A percentile compares a stretch with the other conserved stretches of the same genome.
Conservation (phyloP, 2,797 vertebrate species). For the Galaxias olidus region DNA sequence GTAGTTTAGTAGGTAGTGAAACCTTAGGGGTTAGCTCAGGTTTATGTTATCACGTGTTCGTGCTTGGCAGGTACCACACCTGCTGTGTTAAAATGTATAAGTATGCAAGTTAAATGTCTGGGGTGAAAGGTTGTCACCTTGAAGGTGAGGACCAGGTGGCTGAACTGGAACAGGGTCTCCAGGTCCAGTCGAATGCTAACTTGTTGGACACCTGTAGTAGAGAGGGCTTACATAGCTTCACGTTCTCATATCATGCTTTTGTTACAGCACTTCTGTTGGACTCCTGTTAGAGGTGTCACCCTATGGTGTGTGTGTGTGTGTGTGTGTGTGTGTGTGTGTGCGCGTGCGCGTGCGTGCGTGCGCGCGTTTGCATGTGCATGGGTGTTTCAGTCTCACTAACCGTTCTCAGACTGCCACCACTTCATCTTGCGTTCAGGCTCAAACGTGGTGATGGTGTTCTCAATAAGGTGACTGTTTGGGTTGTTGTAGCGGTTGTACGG, state of each 20-base stretch:
- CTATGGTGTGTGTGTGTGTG: background rate
- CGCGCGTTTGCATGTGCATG: background rate
- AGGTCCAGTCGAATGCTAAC: conserved; percentile 88
- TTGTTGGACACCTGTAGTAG: conserved; percentile 66
- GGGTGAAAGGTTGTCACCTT: conserved; percentile 71
- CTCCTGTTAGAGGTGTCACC: no score
- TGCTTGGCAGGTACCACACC: no score
- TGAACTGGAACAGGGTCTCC: conserved; percentile 90
- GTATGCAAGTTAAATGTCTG: no score
- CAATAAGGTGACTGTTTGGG: conserved; percentile 79
- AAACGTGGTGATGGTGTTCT: conserved; percentile 85
- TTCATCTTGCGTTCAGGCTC: conserved; percentile 77
- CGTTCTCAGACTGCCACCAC: conserved; percentile 93
- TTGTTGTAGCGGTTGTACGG: conserved; percentile 74
- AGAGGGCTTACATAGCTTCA: background rate
- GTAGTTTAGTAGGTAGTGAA: no score
- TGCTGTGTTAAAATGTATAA: no score
- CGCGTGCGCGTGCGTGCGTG: background rate
- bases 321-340: background rate
- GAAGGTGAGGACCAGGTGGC: conserved; percentile 89
- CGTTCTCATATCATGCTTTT: no score
- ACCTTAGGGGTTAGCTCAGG: no score
- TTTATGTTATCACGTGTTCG: no score
- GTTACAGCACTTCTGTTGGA: no score
- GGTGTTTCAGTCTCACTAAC: conserved; percentile 52